These are phyloP conservation scores for Paralichthys olivaceus DNA, from an alignment of 2,113 vertebrate genomes.

Conservation along the genomic window DNA sequence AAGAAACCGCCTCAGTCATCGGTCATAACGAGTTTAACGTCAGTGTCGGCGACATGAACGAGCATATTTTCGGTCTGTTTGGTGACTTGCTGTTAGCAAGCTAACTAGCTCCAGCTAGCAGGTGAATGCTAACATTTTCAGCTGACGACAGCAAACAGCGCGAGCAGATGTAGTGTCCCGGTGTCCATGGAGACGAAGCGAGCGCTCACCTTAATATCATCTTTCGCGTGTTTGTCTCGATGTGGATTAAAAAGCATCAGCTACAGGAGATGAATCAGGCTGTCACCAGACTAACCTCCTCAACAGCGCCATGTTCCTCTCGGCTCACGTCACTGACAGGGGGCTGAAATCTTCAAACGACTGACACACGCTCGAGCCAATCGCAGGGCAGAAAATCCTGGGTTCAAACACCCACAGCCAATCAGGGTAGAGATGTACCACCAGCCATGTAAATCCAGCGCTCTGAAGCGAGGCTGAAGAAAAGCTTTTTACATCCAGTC, in stretches of 20 bases:
- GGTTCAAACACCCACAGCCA: constrained; percentile 16
- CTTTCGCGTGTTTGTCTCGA: background rate
- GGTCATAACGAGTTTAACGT: constrained; percentile 3
- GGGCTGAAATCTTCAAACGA: constrained; percentile 48
- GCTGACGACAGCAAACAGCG: constrained; percentile 75
- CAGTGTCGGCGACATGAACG: constrained; percentile 27
- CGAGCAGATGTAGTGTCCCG: constrained; percentile 37
- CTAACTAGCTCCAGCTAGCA: constrained; percentile 72
- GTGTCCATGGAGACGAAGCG: constrained; percentile 49
- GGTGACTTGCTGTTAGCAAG: constrained; percentile 57
- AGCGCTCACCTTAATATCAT: constrained; percentile 58
- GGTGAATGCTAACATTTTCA: constrained; percentile 67
- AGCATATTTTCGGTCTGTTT: constrained; percentile 48
- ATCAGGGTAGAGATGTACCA: constrained; percentile 39
- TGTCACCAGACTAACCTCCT: constrained; percentile 70
- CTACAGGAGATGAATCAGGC: constrained; percentile 41
- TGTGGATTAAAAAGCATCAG: constrained; percentile 17
- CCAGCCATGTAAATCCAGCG: constrained; percentile 38
- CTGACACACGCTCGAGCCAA: constrained; percentile 51
- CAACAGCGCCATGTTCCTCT: constrained; percentile 82
- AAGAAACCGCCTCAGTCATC: constrained; percentile 55
- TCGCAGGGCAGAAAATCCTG: constrained; percentile 23
- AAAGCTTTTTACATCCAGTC: constrained; percentile 40
- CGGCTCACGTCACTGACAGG: constrained; percentile 61
- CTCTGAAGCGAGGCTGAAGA: constrained; percentile 29